These are phyloP conservation scores for Stegana nigrithorax DNA, from an alignment of 2,888 invertebrate species.

Conservation along the genomic window DNA sequence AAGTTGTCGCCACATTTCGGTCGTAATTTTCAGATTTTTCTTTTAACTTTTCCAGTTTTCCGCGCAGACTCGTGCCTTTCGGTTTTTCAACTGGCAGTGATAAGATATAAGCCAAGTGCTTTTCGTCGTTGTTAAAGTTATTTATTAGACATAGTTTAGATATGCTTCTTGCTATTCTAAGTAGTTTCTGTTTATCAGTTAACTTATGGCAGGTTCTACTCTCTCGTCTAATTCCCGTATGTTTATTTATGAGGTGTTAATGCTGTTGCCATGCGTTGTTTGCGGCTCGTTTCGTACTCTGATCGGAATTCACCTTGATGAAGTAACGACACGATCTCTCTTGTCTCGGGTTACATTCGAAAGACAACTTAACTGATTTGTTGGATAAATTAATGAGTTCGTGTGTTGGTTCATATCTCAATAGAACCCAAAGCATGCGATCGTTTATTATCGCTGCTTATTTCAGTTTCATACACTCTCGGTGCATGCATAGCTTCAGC, in stretches of 20 bases:
- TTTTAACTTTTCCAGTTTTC: not conserved
- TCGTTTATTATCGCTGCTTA: no score
- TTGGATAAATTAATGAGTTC: no score
- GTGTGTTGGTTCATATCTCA: no score
- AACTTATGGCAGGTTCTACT: slow-evolving; percentile 36
- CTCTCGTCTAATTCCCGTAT: slow-evolving; percentile 3
- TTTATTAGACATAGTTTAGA: slow-evolving; percentile 1
- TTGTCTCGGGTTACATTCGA: no score
- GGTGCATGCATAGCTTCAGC: no score
- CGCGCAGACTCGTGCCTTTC: not conserved
- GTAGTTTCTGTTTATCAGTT: not conserved
- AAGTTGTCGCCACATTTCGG: slow-evolving; percentile 18
- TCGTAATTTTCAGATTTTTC: not conserved
- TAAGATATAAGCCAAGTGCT: not conserved
- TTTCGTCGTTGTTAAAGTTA: slow-evolving; percentile 10
- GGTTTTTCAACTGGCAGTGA: not conserved
- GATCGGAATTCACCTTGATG: no score
- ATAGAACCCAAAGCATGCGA: no score
- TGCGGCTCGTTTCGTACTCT: no score
- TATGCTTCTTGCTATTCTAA: not conserved
- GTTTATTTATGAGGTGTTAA: slow-evolving; percentile 58
- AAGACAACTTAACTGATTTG: no score
- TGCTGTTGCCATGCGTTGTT: no score
- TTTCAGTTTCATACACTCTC: no score
- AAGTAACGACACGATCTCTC: no score